Evolutionary conservation across 2,888 invertebrate species (phyloP), one percentile per base, ranked within the genome.

Genomic region (Ischnus inquisitorius): DNA sequence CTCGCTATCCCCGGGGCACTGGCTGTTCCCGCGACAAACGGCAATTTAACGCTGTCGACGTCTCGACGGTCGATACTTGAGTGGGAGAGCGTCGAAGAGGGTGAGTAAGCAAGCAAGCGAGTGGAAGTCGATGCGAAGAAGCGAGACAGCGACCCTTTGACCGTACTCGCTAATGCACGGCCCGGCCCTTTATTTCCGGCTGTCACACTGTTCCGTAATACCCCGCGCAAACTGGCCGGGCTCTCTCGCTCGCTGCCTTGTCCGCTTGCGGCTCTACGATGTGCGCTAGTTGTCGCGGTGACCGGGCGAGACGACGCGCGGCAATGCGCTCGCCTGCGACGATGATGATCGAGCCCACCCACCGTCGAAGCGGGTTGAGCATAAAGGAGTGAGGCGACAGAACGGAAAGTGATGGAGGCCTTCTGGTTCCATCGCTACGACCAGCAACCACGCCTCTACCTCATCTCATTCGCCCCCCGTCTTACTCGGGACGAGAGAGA

Each of bases 171-270:
- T 88, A 88, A 90, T 88, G 89, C 88, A 88, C 81, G 83, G 87
- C 86, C 87, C 89, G 86, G 89, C 90, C 91, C 91, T 91, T 91
- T 90, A 91, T 91, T 91, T 91, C 91, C 91, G 90, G 90, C 90
- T 90, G 91, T 91, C 91, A 90, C 87, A 86, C 87, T 84, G 79
- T 78, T 69, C 87, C 87, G 85, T 87, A 88, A 88, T 89, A 74
- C 85, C 84, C 60, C 68, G 46, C 54, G 39, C 71, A 72, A 57
- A 72, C 79, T 65, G 60, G 0, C 60, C 14, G 60, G 4, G 12
- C 57, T 62, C 57, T 43, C 25, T 68, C 43, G 28, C 51, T 14
- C n/a, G 28, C 3, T 48, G 68, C 28, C 6, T 34, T 39, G 25
- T 25, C 3, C 10, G 60, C 22, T 14, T 8, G 60, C 14, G 60